These are phyloP conservation scores for Lepidotrigona ventralis DNA, from an alignment of 1,140 invertebrate species.

Conservation along the genomic window DNA sequence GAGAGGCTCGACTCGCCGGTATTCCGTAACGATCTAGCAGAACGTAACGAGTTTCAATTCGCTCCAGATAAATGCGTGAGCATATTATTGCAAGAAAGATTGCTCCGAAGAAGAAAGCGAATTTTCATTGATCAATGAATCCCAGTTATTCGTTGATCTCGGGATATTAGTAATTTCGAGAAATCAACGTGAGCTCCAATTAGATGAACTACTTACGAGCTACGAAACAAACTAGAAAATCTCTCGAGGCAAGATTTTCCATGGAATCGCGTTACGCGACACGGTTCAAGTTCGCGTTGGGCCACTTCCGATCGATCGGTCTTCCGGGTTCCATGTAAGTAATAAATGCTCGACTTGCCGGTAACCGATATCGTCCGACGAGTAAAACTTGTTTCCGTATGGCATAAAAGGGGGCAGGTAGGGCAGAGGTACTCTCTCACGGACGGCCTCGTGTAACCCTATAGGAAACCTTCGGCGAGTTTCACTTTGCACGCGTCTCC, in stretches of 20 bases:
- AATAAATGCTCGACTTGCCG: constrained; percentile 45
- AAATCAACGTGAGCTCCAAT: background rate
- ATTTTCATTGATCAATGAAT: background rate
- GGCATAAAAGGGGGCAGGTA: constrained; percentile 39
- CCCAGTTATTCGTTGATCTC: background rate
- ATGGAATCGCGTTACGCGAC: background rate
- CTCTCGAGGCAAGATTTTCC: constrained; percentile 5
- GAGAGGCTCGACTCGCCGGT: constrained; percentile 27
- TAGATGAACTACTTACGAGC: no score
- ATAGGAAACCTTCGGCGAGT: constrained; percentile 67
- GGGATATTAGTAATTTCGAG: background rate
- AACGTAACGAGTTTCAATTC: constrained; percentile 55
- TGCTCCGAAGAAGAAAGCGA: background rate
- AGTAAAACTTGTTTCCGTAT: constrained; percentile 58
- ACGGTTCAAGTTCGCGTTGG: constrained; percentile 26
- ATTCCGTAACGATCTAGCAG: constrained; percentile 49
- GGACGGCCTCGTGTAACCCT: constrained; percentile 56
- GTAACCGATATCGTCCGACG: constrained; percentile 61
- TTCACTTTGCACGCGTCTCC: constrained; percentile 65
- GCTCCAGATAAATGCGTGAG: no score
- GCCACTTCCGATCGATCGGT: constrained; percentile 59
- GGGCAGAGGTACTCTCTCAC: constrained; percentile 41
- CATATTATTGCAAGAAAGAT: no score
- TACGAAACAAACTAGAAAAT: background rate
- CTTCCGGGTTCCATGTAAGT: constrained; percentile 55